Percentiles rank a stretch among this genome's conserved stretches.
phyloP scores from a whole-genome alignment of 37 sponge, comb jelly and placozoan species.

The Amphimedon queenslandica region DNA sequence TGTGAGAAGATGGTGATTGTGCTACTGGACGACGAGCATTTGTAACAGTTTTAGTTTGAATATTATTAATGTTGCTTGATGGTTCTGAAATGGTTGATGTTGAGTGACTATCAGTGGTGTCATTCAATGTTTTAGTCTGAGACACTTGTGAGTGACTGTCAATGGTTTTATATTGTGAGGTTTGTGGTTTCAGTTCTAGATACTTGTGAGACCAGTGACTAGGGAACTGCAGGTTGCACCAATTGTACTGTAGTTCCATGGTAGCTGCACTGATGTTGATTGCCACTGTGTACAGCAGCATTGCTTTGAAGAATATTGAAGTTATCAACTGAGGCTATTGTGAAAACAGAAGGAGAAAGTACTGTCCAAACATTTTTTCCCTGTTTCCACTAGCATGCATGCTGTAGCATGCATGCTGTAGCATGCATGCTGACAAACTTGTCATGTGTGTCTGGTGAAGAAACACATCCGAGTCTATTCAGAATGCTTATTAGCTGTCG shows the following conservation, averaged over 20 bases:
- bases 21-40: not conserved
- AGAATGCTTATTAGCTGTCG: constrained; percentile 13
- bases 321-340: constrained; percentile 22
- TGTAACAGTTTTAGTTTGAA: not conserved
- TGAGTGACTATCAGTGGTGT: no score
- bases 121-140: no score
- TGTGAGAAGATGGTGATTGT: constrained; percentile 13
- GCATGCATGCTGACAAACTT: constrained; percentile 17
- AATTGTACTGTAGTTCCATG: constrained; percentile 41
- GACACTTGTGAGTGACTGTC: no score
- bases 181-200: no score
- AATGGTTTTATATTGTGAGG: no score
- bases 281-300: constrained; percentile 26
- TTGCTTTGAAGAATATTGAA: constrained; percentile 36
- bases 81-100: no score
- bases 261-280: constrained; percentile 41
- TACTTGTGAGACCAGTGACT: no score
- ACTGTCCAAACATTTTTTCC: constrained; percentile 6
- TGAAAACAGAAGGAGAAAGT: constrained; percentile 2
- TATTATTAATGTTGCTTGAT: no score
- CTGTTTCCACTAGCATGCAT: no score
- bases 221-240: no score
- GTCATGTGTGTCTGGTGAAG: constrained; percentile 35
- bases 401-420: no score
- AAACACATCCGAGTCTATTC: constrained; percentile 7